Percentiles rank a stretch among this genome's conserved stretches.
These are phyloP conservation scores for Astreopora myriophthalma DNA, from an alignment of 64 coral and sea anemone species.

Conservation along the genomic window DNA sequence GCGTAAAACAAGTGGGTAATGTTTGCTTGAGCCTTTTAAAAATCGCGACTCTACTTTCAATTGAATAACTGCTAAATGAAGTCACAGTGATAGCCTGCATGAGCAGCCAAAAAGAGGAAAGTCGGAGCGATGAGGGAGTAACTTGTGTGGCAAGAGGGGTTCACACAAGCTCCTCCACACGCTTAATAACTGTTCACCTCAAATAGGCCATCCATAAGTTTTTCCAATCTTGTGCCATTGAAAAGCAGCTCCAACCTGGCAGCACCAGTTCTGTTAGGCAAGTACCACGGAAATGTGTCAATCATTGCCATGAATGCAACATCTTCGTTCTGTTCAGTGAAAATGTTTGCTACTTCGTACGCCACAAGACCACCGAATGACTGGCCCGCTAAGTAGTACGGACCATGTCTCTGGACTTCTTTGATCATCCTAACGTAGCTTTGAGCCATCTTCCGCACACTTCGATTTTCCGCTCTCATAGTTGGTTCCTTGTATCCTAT, in stretches of 20 bases:
- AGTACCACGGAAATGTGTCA: slow-evolving; percentile 82
- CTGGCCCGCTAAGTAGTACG: slow-evolving; percentile 77
- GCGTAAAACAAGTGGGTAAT: too few relatives aligned
- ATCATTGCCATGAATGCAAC: slow-evolving; percentile 77
- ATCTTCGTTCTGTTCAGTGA: slow-evolving; percentile 61
- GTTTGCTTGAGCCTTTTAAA: too few relatives aligned
- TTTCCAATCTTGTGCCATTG: slow-evolving; percentile 43
- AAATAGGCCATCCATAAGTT: slow-evolving; percentile 67
- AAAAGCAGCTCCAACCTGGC: slow-evolving; percentile 64
- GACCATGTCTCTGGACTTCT: slow-evolving; percentile 60
- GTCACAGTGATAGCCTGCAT: too few relatives aligned
- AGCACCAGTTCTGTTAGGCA: slow-evolving; percentile 65
- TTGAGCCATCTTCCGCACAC: slow-evolving; percentile 61
- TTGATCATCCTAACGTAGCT: slow-evolving; percentile 71
- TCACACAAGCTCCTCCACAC: too few relatives aligned
- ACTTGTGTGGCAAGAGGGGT: too few relatives aligned
- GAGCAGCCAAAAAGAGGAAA: too few relatives aligned
- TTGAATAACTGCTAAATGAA: too few relatives aligned
- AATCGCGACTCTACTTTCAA: too few relatives aligned
- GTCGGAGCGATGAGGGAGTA: too few relatives aligned
- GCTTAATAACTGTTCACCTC: slow-evolving; percentile 1
- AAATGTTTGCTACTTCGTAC: slow-evolving; percentile 78
- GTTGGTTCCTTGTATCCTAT: slow-evolving; percentile 81
- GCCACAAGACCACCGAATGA: slow-evolving; percentile 83
- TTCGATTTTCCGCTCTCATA: slow-evolving; percentile 56